Percentiles rank a stretch among this genome's conserved stretches.
Evolutionary conservation across 2,888 invertebrate genomes (phyloP).

Genomic region (Tetragonula carbonaria): DNA sequence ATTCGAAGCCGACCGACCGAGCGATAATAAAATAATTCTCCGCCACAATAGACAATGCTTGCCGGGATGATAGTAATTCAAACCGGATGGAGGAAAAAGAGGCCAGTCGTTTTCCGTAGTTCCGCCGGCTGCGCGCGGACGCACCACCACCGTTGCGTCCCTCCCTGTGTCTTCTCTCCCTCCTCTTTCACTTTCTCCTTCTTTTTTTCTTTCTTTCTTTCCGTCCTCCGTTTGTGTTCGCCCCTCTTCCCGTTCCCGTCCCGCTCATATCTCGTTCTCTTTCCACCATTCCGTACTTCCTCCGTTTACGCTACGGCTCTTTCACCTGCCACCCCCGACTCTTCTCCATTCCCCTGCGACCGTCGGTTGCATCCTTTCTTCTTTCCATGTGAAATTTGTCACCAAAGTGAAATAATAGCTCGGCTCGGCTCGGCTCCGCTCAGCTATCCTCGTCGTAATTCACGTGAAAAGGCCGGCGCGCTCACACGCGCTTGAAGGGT

Average conservation of each 20-base stretch:
- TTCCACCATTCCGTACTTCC: slow-evolving; percentile 16
- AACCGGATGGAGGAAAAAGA: slow-evolving; percentile 77
- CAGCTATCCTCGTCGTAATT: slow-evolving; percentile 64
- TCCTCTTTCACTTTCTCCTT: slow-evolving; percentile 24
- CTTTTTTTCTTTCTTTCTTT: not conserved
- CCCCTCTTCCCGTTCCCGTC: no score
- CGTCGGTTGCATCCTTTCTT: slow-evolving; percentile 35
- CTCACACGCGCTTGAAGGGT: not conserved
- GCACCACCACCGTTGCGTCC: slow-evolving; percentile 33
- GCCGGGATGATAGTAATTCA: slow-evolving; percentile 82
- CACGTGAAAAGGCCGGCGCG: slow-evolving; percentile 39
- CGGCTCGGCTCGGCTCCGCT: slow-evolving; percentile 9
- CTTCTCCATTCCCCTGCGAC: not conserved
- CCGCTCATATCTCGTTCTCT: not conserved
- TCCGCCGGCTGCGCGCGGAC: slow-evolving; percentile 69
- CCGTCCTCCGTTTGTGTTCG: no score
- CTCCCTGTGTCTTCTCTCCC: slow-evolving; percentile 45
- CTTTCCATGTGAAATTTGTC: slow-evolving; percentile 74
- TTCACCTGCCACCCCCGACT: slow-evolving; percentile 1
- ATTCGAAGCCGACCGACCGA: slow-evolving; percentile 73
- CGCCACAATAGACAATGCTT: slow-evolving; percentile 82
- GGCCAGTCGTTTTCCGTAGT: slow-evolving; percentile 80
- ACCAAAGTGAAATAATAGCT: slow-evolving; percentile 74
- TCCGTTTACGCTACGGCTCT: slow-evolving; percentile 15
- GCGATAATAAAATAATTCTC: slow-evolving; percentile 83